Evolutionary conservation across 1,140 invertebrate species (phyloP).

Genomic region (Agrilus planipennis): DNA sequence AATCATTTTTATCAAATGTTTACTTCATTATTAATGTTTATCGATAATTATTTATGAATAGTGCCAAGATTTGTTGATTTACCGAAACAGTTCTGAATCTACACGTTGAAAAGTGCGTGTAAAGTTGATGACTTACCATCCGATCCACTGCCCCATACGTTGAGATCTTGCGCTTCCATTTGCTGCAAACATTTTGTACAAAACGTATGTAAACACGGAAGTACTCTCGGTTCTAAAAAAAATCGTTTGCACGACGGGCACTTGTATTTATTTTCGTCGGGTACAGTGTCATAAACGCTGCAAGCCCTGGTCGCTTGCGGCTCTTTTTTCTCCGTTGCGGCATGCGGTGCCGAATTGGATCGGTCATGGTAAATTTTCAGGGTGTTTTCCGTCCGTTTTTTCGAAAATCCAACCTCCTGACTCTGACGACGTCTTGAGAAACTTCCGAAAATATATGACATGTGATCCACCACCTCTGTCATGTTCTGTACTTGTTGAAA

Average conservation of each 20-base stretch:
- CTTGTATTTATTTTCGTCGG: slow-evolving; percentile 28
- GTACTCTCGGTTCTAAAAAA: slow-evolving; percentile 40
- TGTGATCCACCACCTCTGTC: slow-evolving; percentile 43
- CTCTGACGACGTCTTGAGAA: slow-evolving; percentile 40
- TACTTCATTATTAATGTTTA: too few species aligned
- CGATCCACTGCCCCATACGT: slow-evolving; percentile 29
- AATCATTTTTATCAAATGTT: too few species aligned
- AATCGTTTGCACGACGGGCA: slow-evolving; percentile 39
- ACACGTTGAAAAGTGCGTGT: too few species aligned
- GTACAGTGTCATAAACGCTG: slow-evolving; percentile 12
- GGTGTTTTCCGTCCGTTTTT: slow-evolving; percentile 36
- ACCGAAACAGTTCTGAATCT: too few species aligned
- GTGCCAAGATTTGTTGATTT: too few species aligned
- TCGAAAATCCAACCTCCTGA: slow-evolving; percentile 29
- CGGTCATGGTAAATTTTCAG: slow-evolving; percentile 21
- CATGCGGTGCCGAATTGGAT: slow-evolving; percentile 21
- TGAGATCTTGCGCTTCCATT: slow-evolving; percentile 25
- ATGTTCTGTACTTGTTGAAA: slow-evolving; percentile 1
- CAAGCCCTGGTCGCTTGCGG: slow-evolving; percentile 13
- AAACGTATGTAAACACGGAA: slow-evolving; percentile 46
- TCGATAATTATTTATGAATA: too few species aligned
- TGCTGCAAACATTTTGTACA: slow-evolving; percentile 42
- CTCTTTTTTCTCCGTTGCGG: slow-evolving; percentile 9
- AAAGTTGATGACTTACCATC: too few species aligned
- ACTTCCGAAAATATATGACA: slow-evolving; percentile 47